Evolutionary conservation across 2,888 invertebrate genomes (phyloP).

Genomic region (Campaea margaritaria): DNA sequence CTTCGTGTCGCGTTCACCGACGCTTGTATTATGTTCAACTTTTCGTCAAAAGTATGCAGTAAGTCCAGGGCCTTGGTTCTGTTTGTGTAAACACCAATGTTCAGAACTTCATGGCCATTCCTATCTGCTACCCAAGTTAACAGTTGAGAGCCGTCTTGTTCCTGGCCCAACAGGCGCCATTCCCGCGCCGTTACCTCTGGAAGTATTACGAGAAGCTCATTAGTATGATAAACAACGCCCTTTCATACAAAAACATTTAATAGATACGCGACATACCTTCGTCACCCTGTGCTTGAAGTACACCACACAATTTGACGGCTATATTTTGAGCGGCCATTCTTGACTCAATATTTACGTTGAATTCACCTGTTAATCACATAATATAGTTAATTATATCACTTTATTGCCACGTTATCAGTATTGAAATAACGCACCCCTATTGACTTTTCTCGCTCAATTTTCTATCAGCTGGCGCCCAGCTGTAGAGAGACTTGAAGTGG

Average conservation of each 20-base stretch:
- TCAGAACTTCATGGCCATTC: slow-evolving; percentile 61
- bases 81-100: slow-evolving; percentile 87
- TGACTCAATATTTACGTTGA: slow-evolving; percentile 38
- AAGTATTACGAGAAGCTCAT: slow-evolving; percentile 41
- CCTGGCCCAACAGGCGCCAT: slow-evolving; percentile 93
- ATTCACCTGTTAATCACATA: slow-evolving; percentile 55
- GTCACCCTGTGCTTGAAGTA: slow-evolving; percentile 78
- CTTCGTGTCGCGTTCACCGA: slow-evolving; percentile 89
- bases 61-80: slow-evolving; percentile 85
- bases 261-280: slow-evolving; percentile 68
- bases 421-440: slow-evolving; percentile 60
- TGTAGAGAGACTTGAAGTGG: slow-evolving; percentile 70
- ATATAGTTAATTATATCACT: slow-evolving; percentile 44
- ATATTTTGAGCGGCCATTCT: slow-evolving; percentile 81
- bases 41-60: slow-evolving; percentile 86
- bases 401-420: slow-evolving; percentile 61
- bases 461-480: slow-evolving; percentile 83
- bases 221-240: slow-evolving; percentile 7
- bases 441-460: slow-evolving; percentile 77
- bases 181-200: slow-evolving; percentile 88
- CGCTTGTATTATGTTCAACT: slow-evolving; percentile 91
- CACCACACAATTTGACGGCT: slow-evolving; percentile 85
- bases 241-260: slow-evolving; percentile 34
- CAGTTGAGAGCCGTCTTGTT: slow-evolving; percentile 90
- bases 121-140: slow-evolving; percentile 87